Evolutionary conservation across 2,113 vertebrate species (phyloP).

Genomic region (Cebus imitator): DNA sequence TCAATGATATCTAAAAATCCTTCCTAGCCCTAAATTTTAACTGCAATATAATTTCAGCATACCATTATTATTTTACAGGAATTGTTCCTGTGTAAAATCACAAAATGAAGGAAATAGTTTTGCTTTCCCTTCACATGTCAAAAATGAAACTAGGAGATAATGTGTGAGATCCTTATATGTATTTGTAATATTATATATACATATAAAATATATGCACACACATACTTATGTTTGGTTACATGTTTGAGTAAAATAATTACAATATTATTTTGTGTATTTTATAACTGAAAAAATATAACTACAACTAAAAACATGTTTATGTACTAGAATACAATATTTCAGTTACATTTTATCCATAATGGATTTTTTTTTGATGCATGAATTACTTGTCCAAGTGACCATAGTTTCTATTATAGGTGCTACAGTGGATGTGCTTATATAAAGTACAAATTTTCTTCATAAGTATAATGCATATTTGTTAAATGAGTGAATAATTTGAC

Average conservation of each 20-base stretch:
- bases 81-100: background rate
- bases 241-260: background rate
- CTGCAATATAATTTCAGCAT: background rate
- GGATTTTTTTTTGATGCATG: background rate
- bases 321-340: background rate
- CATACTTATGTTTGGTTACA: background rate
- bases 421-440: background rate
- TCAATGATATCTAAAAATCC: background rate
- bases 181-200: background rate
- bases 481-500: conserved; percentile 8
- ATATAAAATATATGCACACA: too few relatives aligned
- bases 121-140: background rate
- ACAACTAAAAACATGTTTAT: background rate
- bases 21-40: background rate
- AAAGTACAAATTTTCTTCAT: conserved; percentile 22
- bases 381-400: conserved; percentile 10
- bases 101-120: background rate
- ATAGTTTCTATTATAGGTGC: background rate
- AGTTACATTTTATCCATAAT: background rate
- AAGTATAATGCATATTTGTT: background rate
- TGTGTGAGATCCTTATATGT: background rate
- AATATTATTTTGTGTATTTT: background rate
- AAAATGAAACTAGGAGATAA: background rate
- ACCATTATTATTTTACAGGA: background rate
- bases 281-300: background rate